Evolutionary conservation across 2,888 invertebrate genomes (phyloP), one percentile per base, ranked within the genome.

Genomic region (Apotomis capreana): DNA sequence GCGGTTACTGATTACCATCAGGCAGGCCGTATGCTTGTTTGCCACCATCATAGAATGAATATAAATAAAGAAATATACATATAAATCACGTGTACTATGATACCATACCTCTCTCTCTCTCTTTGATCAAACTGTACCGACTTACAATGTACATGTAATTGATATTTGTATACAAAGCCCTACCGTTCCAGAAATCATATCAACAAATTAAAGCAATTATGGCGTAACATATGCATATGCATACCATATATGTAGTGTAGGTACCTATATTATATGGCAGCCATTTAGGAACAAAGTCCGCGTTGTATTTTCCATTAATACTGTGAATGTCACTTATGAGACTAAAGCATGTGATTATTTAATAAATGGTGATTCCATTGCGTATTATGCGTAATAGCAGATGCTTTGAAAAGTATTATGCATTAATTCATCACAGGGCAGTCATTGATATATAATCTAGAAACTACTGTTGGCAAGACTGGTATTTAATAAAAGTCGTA

Each of bases 261-360:
- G 40, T 40, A 40, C 6, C 5, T 40, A 26, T 26, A 26, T 26
- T 61, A 12, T 12, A n/a, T 15, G 1, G 44, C 44, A 15, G 68
- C 51, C 49, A 67, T 67, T 67, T 40, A 13, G 54, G 61, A 67
- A 67, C 70, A 67, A 71, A 71, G 70, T 67, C 70, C 67, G 37
- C 15, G 40, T 60, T 70, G 54, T 55, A 59, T 59, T 61, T 51
- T 58, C 58, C 52, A 63, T 69, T 26, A 26, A 26, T 10, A 57
- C 55, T 57, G 15, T 67, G 40, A 12, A 15, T n/a, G 44, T 5
- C 40, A 61, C 15, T 49, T 49, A 58, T 58, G 26, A n/a, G 63
- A 12, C 5, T 55, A 55, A 65, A 58, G 26, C 51, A 63, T 57
- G 51, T 52, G 69, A 58, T 63, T 63, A 51, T 51, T 8, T 40